Evolutionary conservation across 2,888 invertebrate genomes (phyloP), one percentile per base, ranked within the genome.

Genomic region (Platycnemis pennipes): DNA sequence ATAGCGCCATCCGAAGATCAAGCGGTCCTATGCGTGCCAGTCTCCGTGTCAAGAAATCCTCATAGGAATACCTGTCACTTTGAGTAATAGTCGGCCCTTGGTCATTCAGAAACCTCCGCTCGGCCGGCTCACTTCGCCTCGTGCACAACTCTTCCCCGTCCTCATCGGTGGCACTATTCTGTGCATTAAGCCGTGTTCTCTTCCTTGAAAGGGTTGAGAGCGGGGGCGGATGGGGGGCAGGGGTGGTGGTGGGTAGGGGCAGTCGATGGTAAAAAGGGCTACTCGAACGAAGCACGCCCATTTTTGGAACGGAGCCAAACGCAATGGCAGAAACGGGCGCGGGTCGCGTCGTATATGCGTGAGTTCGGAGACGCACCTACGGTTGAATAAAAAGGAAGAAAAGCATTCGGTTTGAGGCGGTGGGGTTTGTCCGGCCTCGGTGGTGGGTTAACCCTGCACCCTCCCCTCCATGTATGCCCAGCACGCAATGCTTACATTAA

Each of bases 401-500:
- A n/a, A 56, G 26, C 91, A 63, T 91, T 91, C 91, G 56, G 91
- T 31, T 63, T 42, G 63, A 69, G 89, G 88, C 13, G 53, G 45
- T 31, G 37, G 89, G 31, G 88, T 45, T n/a, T 31, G 88, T 13
- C 16, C 49, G 49, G 49, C 19, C n/a, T n/a, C n/a, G 49, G 49
- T 49, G 49, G 49, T 16, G 13, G 49, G 49, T 49, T 49, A 16
- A n/a, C 49, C 49, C 16, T 37, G 7, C 16, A 1, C 2, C 77
- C 37, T 11, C 77, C 31, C 22, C 77, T 46, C 87, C 37, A 69
- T 63, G 91, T 91, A 91, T 91, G 56, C 91, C 91, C 16, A 44
- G 91, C 91, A 91, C 91, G 91, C 91, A 63, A 91, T 91, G 91
- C 91, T 91, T 91, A 69, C 91, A 91, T 91, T 91, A 91, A 91